Conservation (phyloP, 2,113 vertebrate genomes). For the Menidia beryllina region DNA sequence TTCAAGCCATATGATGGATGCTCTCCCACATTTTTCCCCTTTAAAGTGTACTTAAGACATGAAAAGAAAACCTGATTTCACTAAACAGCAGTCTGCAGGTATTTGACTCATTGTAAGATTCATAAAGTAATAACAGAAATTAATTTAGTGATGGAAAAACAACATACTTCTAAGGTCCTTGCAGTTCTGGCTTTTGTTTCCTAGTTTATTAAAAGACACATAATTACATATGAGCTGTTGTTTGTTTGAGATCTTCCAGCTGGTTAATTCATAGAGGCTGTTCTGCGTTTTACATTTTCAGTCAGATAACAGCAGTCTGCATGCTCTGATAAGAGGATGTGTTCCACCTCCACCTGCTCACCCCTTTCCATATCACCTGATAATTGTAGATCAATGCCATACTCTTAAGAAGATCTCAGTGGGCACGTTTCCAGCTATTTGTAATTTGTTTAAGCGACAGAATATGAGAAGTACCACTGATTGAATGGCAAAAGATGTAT, state of each 20-base stretch:
- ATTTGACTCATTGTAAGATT: slow-evolving; percentile 1
- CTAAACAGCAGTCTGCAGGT: too few relatives aligned
- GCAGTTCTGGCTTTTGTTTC: background rate
- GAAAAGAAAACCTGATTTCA: background rate
- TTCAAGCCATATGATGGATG: too few relatives aligned
- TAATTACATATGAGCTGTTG: background rate
- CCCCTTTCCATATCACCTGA: slow-evolving; percentile 24
- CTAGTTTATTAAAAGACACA: background rate
- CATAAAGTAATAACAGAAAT: background rate
- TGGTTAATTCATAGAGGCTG: slow-evolving; percentile 7
- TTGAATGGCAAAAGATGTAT: slow-evolving; percentile 40
- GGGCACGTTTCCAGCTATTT: slow-evolving; percentile 39
- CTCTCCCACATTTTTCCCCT: too few relatives aligned
- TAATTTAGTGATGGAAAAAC: slow-evolving; percentile 1
- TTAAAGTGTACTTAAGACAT: background rate
- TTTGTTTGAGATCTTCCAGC: slow-evolving; percentile 11
- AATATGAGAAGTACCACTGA: slow-evolving; percentile 22
- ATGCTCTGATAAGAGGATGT: slow-evolving; percentile 25
- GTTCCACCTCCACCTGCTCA: slow-evolving; percentile 51
- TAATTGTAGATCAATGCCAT: slow-evolving; percentile 45
- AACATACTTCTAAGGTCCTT: background rate
- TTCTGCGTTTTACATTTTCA: slow-evolving; percentile 1
- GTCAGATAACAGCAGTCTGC: slow-evolving; percentile 35
- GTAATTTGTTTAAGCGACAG: slow-evolving; percentile 36
- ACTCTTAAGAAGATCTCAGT: slow-evolving; percentile 28